Conservation (phyloP, 2,797 vertebrate genomes). For the Smutsia gigantea region DNA sequence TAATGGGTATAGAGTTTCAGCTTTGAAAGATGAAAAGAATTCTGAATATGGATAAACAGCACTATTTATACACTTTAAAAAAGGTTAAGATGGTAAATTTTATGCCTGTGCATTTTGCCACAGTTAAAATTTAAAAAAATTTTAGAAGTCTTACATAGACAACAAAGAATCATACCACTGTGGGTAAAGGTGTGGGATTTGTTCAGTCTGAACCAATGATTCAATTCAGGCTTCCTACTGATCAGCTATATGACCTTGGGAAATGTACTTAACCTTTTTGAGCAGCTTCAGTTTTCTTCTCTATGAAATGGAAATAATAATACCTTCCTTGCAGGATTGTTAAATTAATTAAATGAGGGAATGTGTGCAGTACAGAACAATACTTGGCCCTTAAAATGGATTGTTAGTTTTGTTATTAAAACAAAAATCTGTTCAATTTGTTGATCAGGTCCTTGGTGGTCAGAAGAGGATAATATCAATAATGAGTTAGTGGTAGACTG, state of each 20-base stretch:
- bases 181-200: not conserved
- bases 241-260: not conserved
- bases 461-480: not conserved
- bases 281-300: not conserved
- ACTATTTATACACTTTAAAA: not conserved
- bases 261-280: not conserved
- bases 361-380: not conserved
- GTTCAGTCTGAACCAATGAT: not conserved
- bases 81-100: not conserved
- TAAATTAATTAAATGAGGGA: not conserved
- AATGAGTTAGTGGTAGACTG: not conserved
- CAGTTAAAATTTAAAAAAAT: not conserved
- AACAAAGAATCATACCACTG: not conserved
- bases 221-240: not conserved
- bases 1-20: not conserved
- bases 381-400: not conserved
- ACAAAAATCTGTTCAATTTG: not conserved
- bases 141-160: not conserved
- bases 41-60: not conserved
- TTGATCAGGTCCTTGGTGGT: not conserved
- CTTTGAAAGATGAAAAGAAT: not conserved
- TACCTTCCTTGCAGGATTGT: not conserved
- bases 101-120: not conserved
- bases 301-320: not conserved
- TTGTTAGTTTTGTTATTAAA: not conserved